phyloP scores from a whole-genome alignment of 2,797 vertebrate genomes.

The Hapalemur alaotrensis region DNA sequence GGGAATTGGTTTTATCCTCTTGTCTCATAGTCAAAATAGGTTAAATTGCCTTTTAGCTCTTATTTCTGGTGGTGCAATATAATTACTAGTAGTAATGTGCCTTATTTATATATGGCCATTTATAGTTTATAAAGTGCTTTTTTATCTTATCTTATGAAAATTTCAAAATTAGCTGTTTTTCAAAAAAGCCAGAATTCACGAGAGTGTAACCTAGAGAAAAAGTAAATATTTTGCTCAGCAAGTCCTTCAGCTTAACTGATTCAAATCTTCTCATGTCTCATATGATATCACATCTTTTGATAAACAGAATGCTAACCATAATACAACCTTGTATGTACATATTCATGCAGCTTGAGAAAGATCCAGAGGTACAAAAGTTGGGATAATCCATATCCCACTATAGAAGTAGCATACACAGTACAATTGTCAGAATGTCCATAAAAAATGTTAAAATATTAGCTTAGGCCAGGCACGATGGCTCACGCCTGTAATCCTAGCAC shows the following conservation, averaged over 20 bases:
- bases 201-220: not conserved
- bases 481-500: too few species aligned
- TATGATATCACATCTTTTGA: not conserved
- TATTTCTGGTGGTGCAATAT: not conserved
- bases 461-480: not conserved
- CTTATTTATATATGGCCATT: not conserved
- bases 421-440: not conserved
- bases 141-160: slow-evolving; percentile 30
- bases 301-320: not conserved
- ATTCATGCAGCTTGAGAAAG: not conserved
- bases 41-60: not conserved
- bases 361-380: not conserved
- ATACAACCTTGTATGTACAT: not conserved
- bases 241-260: not conserved
- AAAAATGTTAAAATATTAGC: not conserved
- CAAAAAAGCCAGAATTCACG: slow-evolving; percentile 32
- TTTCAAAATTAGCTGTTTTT: slow-evolving; percentile 2
- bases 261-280: not conserved
- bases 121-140: not conserved
- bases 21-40: not conserved
- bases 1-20: not conserved
- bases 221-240: slow-evolving; percentile 18
- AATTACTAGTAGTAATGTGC: not conserved
- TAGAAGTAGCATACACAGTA: not conserved
- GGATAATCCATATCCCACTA: not conserved